These are phyloP conservation scores for Phaethornis superciliosus DNA, from an alignment of 2,113 vertebrate species.

Conservation along the genomic window DNA sequence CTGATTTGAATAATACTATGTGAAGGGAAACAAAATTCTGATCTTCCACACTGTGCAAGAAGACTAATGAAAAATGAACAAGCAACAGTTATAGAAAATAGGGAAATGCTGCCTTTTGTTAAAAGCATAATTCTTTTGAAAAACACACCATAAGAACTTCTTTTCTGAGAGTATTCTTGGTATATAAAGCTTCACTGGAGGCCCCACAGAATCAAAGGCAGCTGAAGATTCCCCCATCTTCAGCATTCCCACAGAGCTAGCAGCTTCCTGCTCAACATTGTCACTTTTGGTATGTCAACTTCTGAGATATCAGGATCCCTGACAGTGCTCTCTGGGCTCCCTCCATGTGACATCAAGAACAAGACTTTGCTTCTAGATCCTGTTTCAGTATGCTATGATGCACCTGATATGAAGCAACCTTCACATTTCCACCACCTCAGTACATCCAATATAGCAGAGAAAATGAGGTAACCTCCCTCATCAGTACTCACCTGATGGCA, in stretches of 20 bases:
- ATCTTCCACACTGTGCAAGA: not conserved
- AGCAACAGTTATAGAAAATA: not conserved
- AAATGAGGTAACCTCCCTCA: not conserved
- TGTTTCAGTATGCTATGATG: not conserved
- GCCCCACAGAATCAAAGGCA: not conserved
- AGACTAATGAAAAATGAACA: not conserved
- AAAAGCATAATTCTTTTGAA: not conserved
- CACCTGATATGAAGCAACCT: not conserved
- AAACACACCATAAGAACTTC: not conserved
- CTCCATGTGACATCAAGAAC: fast-evolving
- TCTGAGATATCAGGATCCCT: not conserved
- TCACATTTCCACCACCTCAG: not conserved
- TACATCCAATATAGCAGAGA: not conserved
- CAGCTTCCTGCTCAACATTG: not conserved
- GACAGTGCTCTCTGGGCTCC: not conserved
- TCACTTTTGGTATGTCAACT: not conserved
- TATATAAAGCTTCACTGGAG: not conserved
- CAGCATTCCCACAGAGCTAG: not conserved
- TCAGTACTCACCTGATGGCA: not conserved
- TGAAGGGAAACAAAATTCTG: not conserved
- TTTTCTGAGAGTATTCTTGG: not conserved
- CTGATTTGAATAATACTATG: not conserved
- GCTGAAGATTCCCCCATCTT: not conserved
- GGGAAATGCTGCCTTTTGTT: not conserved
- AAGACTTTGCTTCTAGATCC: not conserved